Evolutionary conservation across 2,113 vertebrate genomes (phyloP).

Genomic region (Theropithecus gelada): DNA sequence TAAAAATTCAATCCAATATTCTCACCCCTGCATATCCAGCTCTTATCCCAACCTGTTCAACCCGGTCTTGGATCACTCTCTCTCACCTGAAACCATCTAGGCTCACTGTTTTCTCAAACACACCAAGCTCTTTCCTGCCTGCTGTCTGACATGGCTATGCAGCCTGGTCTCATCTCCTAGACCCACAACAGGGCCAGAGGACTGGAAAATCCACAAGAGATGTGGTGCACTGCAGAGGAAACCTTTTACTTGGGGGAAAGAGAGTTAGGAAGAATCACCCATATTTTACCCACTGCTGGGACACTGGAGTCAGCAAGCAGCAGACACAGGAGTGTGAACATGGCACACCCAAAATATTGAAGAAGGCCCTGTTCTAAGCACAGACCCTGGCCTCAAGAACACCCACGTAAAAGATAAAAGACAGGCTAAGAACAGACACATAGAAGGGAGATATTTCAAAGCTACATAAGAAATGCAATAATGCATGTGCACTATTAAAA

Average conservation of each 20-base stretch:
- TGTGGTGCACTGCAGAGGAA: neutral
- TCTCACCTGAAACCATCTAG: neutral
- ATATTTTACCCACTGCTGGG: neutral
- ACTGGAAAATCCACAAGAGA: neutral
- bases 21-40: neutral
- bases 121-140: neutral
- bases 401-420: neutral
- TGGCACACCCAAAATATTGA: neutral
- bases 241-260: neutral
- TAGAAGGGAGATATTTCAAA: neutral
- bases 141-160: neutral
- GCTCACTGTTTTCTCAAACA: neutral
- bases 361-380: neutral
- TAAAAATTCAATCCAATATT: neutral
- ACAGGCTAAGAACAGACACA: neutral
- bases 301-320: neutral
- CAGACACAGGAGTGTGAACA: neutral
- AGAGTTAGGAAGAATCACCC: neutral
- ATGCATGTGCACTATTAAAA: neutral
- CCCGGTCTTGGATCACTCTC: neutral
- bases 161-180: neutral
- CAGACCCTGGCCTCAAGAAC: neutral
- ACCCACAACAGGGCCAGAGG: neutral
- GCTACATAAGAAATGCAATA: neutral
- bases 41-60: neutral